Base-by-base conservation (phyloP, 2,113 vertebrate species). In the Polypterus bichir region DNA sequence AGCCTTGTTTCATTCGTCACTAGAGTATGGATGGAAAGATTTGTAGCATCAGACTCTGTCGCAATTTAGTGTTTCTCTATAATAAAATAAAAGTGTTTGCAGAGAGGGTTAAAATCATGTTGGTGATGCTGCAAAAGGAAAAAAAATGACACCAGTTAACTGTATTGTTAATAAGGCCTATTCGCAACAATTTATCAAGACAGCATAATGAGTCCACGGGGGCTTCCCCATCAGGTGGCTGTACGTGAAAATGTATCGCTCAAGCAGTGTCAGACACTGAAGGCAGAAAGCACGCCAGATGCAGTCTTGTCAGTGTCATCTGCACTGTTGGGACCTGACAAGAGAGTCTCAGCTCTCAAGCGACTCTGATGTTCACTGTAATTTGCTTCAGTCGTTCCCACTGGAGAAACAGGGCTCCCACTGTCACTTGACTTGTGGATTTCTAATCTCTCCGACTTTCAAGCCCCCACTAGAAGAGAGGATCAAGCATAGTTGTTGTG, bases 151-250 rank as follows among this genome's bases (percentile, higher is more conserved):
- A 27, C 27, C 27, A 27, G 73, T 73, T 65, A 60, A 59, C 61
- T 60, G 62, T 64, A 57, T 54, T 66, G 73, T 79, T 82, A 79
- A 78, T 76, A 75, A 72, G 73, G 54, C 72, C 73, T 74, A 73
- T 76, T 80, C 76, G 69, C 73, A 63, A 59, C 73, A 74, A 73
- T 79, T 78, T 76, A 78, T 78, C 77, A 81, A 70, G 70, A 66
- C 68, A 69, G 68, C 71, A 74, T 67, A 73, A 67, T 3, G n/a
- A 56, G 60, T 54, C 64, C 64, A 4, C 59, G 46, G 56, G 56
- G 56, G n/a, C 27, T n/a, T 47, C 3, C 4, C 9, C 56, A 57
- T 62, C 60, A 52, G 59, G 44, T 27, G 27, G 27, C 27, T 27
- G 54, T 27, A 10, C 5, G 54, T 55, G 5, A 57, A 27, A 57